Conservation (phyloP, 2,113 vertebrate genomes). For the Hoplias malabaricus region DNA sequence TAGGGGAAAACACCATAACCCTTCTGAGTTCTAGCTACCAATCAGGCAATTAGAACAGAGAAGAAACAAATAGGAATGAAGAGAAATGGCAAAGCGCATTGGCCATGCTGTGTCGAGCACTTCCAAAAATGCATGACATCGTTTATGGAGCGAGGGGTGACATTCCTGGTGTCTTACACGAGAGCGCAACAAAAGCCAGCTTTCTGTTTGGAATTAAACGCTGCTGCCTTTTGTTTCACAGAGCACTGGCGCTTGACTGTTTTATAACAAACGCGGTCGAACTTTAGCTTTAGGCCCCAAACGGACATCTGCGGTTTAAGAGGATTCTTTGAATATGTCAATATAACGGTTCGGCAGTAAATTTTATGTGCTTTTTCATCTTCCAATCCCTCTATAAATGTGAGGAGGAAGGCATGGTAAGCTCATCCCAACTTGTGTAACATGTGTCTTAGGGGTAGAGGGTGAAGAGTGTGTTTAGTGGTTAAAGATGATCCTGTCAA, state of each 20-base stretch:
- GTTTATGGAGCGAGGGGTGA: constrained; percentile 43
- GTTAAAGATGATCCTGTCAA: constrained; percentile 70
- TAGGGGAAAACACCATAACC: constrained; percentile 45
- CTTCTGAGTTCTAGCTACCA: constrained; percentile 35
- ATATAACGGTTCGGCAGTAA: constrained; percentile 38
- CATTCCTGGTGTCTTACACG: constrained; percentile 55
- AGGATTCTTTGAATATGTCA: constrained; percentile 30
- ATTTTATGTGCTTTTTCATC: constrained; percentile 11
- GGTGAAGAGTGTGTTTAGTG: constrained; percentile 61
- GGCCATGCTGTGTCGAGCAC: constrained; percentile 45
- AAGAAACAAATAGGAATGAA: constrained; percentile 18
- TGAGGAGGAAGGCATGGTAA: constrained; percentile 25
- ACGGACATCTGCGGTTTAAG: constrained; percentile 19
- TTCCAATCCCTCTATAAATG: constrained; percentile 8
- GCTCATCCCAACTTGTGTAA: constrained; percentile 19
- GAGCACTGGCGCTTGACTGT: constrained; percentile 23
- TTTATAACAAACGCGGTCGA: constrained; percentile 37
- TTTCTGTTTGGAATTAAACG: constrained; percentile 50
- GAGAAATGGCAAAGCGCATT: constrained; percentile 52
- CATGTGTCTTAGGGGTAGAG: constrained; percentile 29
- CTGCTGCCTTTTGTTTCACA: constrained; percentile 16
- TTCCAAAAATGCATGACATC: constrained; percentile 52
- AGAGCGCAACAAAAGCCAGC: constrained; percentile 40
- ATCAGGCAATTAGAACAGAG: constrained; percentile 47
- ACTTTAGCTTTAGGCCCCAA: constrained; percentile 33